Evolutionary conservation across 2,888 invertebrate genomes (phyloP).

Genomic region (Baccha elongata): DNA sequence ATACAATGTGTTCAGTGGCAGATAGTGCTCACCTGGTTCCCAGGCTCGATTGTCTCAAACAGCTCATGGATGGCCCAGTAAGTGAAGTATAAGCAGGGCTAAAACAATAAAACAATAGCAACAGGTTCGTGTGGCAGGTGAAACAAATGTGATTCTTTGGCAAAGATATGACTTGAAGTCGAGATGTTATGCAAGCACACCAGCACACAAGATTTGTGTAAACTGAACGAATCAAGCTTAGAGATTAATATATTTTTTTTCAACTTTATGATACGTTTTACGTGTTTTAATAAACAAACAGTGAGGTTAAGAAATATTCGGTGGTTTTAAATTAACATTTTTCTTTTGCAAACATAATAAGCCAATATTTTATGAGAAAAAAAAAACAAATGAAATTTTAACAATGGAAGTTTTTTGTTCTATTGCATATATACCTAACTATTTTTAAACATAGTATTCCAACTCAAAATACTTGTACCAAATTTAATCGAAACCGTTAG

Average conservation of each 20-base stretch:
- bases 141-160: conserved; percentile 61
- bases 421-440: too few relatives aligned
- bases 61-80: conserved; percentile 40
- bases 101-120: not conserved
- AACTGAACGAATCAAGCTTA: conserved; percentile 28
- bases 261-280: not conserved
- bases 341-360: too few relatives aligned
- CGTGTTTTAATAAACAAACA: not conserved
- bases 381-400: too few relatives aligned
- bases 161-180: conserved; percentile 51
- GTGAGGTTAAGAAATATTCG: conserved; percentile 4
- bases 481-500: too few relatives aligned
- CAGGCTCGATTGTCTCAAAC: conserved; percentile 62
- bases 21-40: conserved; percentile 60
- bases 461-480: too few relatives aligned
- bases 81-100: conserved; percentile 26
- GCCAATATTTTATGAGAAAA: too few relatives aligned
- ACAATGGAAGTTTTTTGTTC: too few relatives aligned
- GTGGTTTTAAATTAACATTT: not conserved
- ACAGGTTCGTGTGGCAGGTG: conserved; percentile 53
- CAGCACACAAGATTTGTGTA: conserved; percentile 50
- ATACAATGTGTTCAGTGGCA: conserved; percentile 27
- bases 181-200: conserved; percentile 53
- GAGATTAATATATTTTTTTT: conserved; percentile 42
- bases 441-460: too few relatives aligned